Base-by-base conservation (phyloP, 2,113 vertebrate genomes). In the Clarias gariepinus region DNA sequence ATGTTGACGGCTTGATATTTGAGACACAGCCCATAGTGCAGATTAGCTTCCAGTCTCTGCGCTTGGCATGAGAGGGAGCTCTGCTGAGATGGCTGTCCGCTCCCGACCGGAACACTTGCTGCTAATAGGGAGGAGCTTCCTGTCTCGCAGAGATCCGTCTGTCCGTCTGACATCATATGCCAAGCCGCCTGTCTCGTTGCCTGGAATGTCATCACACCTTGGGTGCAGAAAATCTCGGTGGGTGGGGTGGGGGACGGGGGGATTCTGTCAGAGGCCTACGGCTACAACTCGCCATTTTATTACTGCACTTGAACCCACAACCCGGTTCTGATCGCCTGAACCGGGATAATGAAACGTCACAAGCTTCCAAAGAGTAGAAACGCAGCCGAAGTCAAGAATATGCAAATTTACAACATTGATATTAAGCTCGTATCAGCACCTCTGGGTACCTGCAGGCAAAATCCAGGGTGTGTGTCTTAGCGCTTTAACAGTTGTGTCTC, bases 111-210 rank as follows among this genome's bases (percentile, higher is more conserved):
- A 90, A 88, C 87, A 66, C 86, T 86, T 74, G 57, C 89, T 90
- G 89, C 87, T 88, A 77, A 74, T 84, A 66, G 81, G 82, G 80
- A 88, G 87, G 87, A 90, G 89, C 89, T 90, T 90, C 89, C 89
- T 86, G 87, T 90, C 89, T 84, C 82, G 18, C 87, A 88, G 89
- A 78, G 89, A 88, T 83, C 89, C 85, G 85, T 90, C 89, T 90
- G 89, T 86, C 89, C 68, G 89, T 85, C 82, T 82, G 77, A 88
- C 85, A 82, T 90, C 77, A 74, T 79, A 77, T 88, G 89, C 87
- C 89, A 90, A 90, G 85, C 68, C 63, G 83, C 89, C 89, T 79
- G 85, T 90, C 89, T 88, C 53, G 60, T 78, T 81, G 84, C 85
- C 81, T 82, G 57, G 63, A 82, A 84, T 81, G 83, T 86, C 87